Percentiles rank a stretch among this genome's conserved stretches.
These are phyloP conservation scores for Spodoptera picta DNA, from an alignment of 2,888 invertebrate species.

Conservation along the genomic window DNA sequence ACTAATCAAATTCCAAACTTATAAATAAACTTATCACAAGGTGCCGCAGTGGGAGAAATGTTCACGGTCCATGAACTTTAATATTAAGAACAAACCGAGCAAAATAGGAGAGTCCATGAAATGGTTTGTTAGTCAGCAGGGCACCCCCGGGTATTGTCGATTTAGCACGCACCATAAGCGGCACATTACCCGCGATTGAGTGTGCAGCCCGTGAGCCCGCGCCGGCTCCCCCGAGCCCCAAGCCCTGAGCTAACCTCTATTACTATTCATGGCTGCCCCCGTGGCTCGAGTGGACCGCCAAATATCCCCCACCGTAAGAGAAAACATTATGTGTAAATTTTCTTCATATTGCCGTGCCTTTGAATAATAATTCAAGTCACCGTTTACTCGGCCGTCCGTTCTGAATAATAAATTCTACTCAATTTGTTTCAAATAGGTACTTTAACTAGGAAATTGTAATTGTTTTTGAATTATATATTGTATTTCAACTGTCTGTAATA, in stretches of 20 bases:
- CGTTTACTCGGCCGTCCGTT: constrained; percentile 46
- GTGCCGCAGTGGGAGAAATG: constrained; percentile 30
- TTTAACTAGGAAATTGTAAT: constrained; percentile 49
- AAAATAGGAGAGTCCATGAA: constrained; percentile 75
- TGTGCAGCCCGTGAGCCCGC: constrained; percentile 39
- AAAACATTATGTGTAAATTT: constrained; percentile 72
- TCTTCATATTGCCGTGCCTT: constrained; percentile 62
- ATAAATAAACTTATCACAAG: constrained; percentile 47
- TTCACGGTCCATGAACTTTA: constrained; percentile 67
- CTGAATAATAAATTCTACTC: constrained; percentile 59
- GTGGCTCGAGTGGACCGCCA: constrained; percentile 71
- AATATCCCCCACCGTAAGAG: constrained; percentile 64
- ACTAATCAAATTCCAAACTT: constrained; percentile 30
- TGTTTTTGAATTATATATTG: constrained; percentile 44
- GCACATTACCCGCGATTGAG: constrained; percentile 71
- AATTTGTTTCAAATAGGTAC: constrained; percentile 56
- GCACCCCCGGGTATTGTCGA: constrained; percentile 83
- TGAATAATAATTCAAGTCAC: constrained; percentile 66
- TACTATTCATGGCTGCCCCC: constrained; percentile 85
- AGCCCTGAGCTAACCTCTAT: constrained; percentile 74
- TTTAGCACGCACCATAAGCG: constrained; percentile 88
- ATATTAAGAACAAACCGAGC: constrained; percentile 74
- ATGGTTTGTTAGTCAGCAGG: constrained; percentile 74
- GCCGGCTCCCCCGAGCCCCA: constrained; percentile 67
- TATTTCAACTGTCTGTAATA: constrained; percentile 42